Evolutionary conservation across 1,140 invertebrate genomes (phyloP), one percentile per base, ranked within the genome.

Genomic region (Drosophila nasuta): DNA sequence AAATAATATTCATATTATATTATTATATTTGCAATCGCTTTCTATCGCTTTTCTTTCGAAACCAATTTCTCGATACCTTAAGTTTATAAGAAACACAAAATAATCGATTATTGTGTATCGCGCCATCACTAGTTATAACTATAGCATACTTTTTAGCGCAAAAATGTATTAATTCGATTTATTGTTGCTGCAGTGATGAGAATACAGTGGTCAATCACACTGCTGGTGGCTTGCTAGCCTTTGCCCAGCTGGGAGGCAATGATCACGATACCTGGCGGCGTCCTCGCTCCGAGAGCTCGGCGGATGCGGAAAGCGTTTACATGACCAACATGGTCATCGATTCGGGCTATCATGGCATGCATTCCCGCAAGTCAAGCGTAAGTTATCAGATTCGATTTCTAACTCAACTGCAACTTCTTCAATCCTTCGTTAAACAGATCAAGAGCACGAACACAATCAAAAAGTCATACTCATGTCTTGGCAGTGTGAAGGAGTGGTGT

Each of bases 261-360:
- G 95, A 96, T 68, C 94, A 94, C 92, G 92, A 93, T n/a, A 90
- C 75, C 13, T 92, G 92, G 92, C 77, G 91, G 30, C 94, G 96
- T 65, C 94, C 95, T 63, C 94, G 96, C 70, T 96, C 95, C 20
- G 96, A 97, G 92, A 97, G 96, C 10, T 96, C 95, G 1, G 95
- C 93, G 28, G 96, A 96, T 81, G 94, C 94, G 20, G 96, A 96
- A 79, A 95, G 95, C 58, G 95, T 96, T 79, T 96, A 96, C 75
- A 95, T 95, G 91, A 95, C 95, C 82, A 94, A 95, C 57, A 93
- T 95, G 75, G 93, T 94, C 58, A 91, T 92, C 30, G 93, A 94
- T 69, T 93, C 92, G 5, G 80, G 91, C 45, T 92, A 92, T 54
- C 89, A 92, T 51, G 91, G 89, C 54, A 91, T 92, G 73, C 91